These are phyloP conservation scores for Amaurobius ferox DNA, from an alignment of 2,888 invertebrate genomes.

Conservation along the genomic window DNA sequence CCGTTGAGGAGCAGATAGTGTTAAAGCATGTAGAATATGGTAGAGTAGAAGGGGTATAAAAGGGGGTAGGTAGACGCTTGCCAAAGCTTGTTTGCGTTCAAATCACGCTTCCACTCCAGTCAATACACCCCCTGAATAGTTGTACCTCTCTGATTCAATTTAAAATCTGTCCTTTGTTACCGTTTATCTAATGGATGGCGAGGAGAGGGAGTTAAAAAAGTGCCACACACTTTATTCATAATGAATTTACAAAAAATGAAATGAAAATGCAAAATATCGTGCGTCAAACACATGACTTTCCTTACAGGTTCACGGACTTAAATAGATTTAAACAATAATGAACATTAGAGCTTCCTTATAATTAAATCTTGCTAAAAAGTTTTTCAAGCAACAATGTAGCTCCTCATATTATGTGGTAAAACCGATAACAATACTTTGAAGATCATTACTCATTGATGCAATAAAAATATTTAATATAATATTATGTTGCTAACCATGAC, in stretches of 20 bases:
- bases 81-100: conserved; percentile 38
- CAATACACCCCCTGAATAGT: conserved; percentile 47
- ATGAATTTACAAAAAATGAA: not conserved
- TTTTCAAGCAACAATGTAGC: too few relatives aligned
- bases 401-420: too few relatives aligned
- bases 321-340: too few relatives aligned
- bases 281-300: too few relatives aligned
- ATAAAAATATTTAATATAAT: too few relatives aligned
- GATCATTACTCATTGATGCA: too few relatives aligned
- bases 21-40: not conserved
- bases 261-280: not conserved
- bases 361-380: too few relatives aligned
- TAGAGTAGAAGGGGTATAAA: not conserved
- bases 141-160: conserved; percentile 64
- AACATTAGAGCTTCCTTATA: too few relatives aligned
- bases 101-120: conserved; percentile 29
- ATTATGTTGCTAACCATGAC: too few relatives aligned
- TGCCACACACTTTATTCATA: not conserved
- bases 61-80: conserved; percentile 10
- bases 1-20: not conserved
- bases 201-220: too few relatives aligned
- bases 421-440: too few relatives aligned
- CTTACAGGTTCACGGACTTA: too few relatives aligned
- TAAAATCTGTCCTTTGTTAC: conserved; percentile 30
- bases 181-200: conserved; percentile 51